Conservation (phyloP, 2,888 invertebrate genomes). For the Tenthredo notha region DNA sequence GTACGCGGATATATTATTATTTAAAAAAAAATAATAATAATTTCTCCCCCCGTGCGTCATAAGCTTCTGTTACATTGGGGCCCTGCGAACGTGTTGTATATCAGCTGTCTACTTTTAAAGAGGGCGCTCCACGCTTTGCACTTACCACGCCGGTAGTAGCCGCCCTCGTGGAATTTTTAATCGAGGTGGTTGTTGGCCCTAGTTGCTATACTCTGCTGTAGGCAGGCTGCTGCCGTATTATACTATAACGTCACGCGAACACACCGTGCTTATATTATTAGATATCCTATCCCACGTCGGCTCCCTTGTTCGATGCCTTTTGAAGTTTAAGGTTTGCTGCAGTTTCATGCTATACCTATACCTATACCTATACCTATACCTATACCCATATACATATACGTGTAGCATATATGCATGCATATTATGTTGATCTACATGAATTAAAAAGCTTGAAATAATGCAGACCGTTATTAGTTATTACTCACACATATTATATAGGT, state of each 20-base stretch:
- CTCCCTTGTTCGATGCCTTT: not conserved
- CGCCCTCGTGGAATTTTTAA: conserved; percentile 53
- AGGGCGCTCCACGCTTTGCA: conserved; percentile 6
- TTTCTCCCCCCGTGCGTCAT: not conserved
- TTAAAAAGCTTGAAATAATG: not conserved
- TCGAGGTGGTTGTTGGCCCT: conserved; percentile 9
- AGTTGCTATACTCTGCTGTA: not conserved
- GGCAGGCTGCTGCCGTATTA: not conserved
- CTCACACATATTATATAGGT: not conserved
- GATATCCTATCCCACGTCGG: not conserved
- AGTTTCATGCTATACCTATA: not conserved
- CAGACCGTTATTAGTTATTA: conserved; percentile 3
- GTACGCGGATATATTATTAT: not conserved
- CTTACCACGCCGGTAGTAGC: not conserved
- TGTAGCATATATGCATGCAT: not conserved
- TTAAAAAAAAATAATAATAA: not conserved
- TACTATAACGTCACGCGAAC: conserved; percentile 18
- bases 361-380: not conserved
- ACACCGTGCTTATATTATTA: conserved; percentile 8
- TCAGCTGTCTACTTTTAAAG: conserved; percentile 13
- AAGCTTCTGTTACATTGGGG: not conserved
- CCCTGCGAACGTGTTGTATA: not conserved
- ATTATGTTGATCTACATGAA: not conserved
- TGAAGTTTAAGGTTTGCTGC: conserved; percentile 21
- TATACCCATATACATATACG: not conserved